Conservation (phyloP, 1,140 invertebrate genomes). For the Solenopsis invicta region DNA sequence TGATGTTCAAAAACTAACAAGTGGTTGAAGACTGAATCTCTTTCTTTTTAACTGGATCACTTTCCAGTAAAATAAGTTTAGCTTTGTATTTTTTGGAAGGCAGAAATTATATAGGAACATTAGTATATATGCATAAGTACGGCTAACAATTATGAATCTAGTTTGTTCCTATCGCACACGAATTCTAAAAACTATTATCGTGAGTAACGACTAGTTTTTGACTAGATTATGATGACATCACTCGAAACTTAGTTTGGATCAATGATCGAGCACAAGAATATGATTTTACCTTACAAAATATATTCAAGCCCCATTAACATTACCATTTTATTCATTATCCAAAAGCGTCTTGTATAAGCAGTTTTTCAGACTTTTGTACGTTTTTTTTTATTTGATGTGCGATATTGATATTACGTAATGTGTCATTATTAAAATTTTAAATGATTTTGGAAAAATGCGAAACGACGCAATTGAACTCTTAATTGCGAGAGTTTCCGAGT, state of each 20-base stretch:
- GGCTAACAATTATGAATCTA: not conserved
- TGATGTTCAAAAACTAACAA: not conserved
- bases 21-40: not conserved
- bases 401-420: not conserved
- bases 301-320: not conserved
- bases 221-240: not conserved
- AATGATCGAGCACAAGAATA: not conserved
- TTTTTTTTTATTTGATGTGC: not conserved
- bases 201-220: not conserved
- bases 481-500: not conserved
- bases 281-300: not conserved
- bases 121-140: not conserved
- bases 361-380: not conserved
- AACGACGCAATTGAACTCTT: not conserved
- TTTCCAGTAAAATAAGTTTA: not conserved
- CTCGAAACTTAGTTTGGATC: not conserved
- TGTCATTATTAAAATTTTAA: not conserved
- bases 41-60: not conserved
- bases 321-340: not conserved
- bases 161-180: not conserved
- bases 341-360: not conserved
- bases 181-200: not conserved
- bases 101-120: not conserved
- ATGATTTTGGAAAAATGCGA: not conserved
- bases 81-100: conserved; percentile 10